phyloP scores from a whole-genome alignment of 2,797 vertebrate species.

The Cercopithecus hamlyni region DNA sequence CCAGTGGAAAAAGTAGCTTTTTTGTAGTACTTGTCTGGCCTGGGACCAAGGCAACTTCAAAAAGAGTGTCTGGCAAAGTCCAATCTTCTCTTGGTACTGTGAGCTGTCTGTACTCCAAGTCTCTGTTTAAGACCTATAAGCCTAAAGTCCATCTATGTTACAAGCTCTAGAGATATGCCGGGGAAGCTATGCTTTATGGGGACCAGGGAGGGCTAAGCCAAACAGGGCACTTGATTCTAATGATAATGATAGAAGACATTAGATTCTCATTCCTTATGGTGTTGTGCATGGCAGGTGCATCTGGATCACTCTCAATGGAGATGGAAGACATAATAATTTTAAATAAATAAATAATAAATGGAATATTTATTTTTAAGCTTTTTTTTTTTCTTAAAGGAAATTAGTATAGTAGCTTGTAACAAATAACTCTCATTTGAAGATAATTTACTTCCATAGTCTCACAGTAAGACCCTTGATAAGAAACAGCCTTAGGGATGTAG shows the following conservation, averaged over 20 bases:
- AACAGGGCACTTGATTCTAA: background rate
- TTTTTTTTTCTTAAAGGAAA: background rate
- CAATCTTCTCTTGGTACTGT: background rate
- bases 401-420: background rate
- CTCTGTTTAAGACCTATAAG: background rate
- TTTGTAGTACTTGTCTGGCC: background rate
- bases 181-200: background rate
- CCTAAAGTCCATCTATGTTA: background rate
- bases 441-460: background rate
- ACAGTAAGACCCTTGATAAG: background rate
- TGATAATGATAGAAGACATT: background rate
- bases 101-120: background rate
- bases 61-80: background rate
- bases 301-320: background rate
- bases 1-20: slow-evolving; percentile 18
- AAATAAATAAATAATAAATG: background rate
- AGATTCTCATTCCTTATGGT: background rate
- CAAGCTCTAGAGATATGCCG: background rate
- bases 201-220: background rate
- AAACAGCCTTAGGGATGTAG: background rate
- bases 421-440: background rate
- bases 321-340: background rate
- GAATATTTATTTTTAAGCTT: background rate
- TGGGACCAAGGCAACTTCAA: background rate
- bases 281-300: background rate